These are phyloP conservation scores for Emmelina monodactyla DNA, from an alignment of 2,888 invertebrate species.

Conservation along the genomic window DNA sequence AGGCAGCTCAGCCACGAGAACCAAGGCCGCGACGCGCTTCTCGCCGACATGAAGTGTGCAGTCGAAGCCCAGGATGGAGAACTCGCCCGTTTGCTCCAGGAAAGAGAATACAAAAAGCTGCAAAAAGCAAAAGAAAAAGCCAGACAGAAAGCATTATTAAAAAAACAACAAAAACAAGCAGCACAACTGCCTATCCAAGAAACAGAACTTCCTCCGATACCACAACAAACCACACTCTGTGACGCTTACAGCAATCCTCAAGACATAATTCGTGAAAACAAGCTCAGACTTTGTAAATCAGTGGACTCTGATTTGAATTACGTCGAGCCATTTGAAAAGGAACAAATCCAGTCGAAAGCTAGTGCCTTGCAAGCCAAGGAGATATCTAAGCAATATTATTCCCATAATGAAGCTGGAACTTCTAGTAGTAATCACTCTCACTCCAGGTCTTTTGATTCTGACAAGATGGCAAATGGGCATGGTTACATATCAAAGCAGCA, in stretches of 20 bases:
- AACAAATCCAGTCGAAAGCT: conserved; percentile 53
- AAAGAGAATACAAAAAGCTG: conserved; percentile 54
- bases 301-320: conserved; percentile 58
- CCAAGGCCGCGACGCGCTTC: conserved; percentile 39
- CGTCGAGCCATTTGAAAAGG: conserved; percentile 59
- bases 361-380: conserved; percentile 53
- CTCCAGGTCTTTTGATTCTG: conserved; percentile 33
- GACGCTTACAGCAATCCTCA: conserved; percentile 57
- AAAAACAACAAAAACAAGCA: conserved; percentile 44
- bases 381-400: conserved; percentile 44
- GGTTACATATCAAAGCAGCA: conserved; percentile 28
- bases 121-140: conserved; percentile 58
- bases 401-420: conserved; percentile 31
- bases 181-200: conserved; percentile 21
- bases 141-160: conserved; percentile 48
- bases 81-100: conserved; percentile 48
- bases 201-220: conserved; percentile 15
- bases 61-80: conserved; percentile 60
- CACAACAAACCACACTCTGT: conserved; percentile 38
- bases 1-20: conserved; percentile 43
- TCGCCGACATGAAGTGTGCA: conserved; percentile 55
- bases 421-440: conserved; percentile 30
- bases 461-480: conserved; percentile 23
- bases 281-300: conserved; percentile 49
- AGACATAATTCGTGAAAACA: conserved; percentile 47